These are phyloP conservation scores for Petrophora chlorosata DNA, from an alignment of 2,888 invertebrate species.

Conservation along the genomic window DNA sequence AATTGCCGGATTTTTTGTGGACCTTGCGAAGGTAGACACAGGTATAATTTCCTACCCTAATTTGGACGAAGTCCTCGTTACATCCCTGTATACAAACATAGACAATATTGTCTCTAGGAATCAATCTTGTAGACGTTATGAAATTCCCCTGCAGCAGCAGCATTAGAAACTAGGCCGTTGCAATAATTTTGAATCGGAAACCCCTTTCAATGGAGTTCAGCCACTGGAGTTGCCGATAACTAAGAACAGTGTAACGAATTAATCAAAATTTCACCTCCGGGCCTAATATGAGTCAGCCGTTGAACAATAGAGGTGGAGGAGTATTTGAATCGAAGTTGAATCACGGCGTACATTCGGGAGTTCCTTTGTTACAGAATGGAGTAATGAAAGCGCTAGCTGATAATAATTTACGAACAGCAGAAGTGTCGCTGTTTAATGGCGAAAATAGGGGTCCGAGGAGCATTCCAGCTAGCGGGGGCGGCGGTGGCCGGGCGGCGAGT, in stretches of 20 bases:
- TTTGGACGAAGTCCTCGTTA: not conserved
- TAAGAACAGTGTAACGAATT: conserved; percentile 77
- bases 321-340: conserved; percentile 75
- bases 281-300: conserved; percentile 75
- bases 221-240: conserved; percentile 59
- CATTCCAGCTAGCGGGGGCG: conserved; percentile 71
- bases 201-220: conserved; percentile 66
- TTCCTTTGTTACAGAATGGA: conserved; percentile 77
- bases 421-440: conserved; percentile 82
- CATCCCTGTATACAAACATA: not conserved
- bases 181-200: conserved; percentile 57
- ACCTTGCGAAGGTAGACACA: no score
- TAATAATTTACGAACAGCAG: conserved; percentile 83
- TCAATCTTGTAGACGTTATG: conserved; percentile 4
- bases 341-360: conserved; percentile 76
- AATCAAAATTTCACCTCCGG: conserved; percentile 81
- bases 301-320: conserved; percentile 72
- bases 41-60: no score
- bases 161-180: conserved; percentile 50
- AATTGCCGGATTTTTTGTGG: no score
- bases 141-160: conserved; percentile 31
- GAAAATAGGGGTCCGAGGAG: conserved; percentile 73
- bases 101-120: not conserved
- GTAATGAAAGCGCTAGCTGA: conserved; percentile 82
- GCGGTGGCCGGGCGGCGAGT: conserved; percentile 60